Percentiles rank a stretch among this genome's conserved stretches.
Conservation (phyloP, 2,888 invertebrate species). For the Iselma pallidipennis region DNA sequence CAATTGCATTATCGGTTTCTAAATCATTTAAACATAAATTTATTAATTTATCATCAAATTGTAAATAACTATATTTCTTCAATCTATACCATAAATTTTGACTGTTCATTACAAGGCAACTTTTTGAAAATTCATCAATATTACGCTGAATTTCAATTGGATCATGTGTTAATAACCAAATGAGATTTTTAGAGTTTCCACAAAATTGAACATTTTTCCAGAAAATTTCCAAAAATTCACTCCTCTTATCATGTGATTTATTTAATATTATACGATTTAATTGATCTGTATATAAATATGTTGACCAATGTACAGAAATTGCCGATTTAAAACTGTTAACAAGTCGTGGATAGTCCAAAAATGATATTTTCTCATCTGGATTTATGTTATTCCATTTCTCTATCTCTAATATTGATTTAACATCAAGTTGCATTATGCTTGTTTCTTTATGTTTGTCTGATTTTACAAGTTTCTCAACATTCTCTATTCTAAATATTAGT, state of each 20-base stretch:
- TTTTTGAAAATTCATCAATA: background rate
- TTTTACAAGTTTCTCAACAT: background rate
- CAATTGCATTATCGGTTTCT: background rate
- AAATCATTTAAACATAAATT: background rate
- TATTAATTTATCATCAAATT: background rate
- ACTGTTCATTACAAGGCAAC: background rate
- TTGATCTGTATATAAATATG: too few species aligned
- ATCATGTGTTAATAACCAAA: background rate
- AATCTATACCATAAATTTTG: background rate
- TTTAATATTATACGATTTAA: background rate
- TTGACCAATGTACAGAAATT: background rate
- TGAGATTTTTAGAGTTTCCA: background rate
- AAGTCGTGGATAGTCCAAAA: background rate
- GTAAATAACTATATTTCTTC: background rate
- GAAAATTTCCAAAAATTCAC: constrained; percentile 20
- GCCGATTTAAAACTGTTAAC: background rate
- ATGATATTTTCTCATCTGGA: background rate
- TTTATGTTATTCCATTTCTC: background rate
- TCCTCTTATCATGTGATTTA: background rate
- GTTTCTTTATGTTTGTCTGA: background rate
- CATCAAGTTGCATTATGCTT: background rate
- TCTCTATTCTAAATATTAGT: background rate
- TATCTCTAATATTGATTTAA: background rate
- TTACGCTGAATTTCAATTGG: background rate
- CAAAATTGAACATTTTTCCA: constrained; percentile 14